Percentiles rank a stretch among this genome's conserved stretches.
phyloP scores from a whole-genome alignment of 1,140 invertebrate species.

The Sitodiplosis mosellana region DNA sequence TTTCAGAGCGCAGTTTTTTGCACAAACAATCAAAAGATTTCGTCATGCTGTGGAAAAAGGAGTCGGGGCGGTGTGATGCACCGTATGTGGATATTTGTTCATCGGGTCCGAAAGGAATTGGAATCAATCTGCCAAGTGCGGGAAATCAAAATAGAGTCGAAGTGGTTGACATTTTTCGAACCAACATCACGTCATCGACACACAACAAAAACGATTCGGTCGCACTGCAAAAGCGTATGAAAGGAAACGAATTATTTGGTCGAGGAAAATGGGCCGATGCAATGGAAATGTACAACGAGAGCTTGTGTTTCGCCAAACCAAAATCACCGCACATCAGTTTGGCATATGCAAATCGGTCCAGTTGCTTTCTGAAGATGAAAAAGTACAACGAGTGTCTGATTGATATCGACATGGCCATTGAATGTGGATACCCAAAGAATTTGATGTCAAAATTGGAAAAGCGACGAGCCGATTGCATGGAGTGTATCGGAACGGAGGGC shows the following conservation, averaged over 20 bases:
- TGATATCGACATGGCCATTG: conserved; percentile 1
- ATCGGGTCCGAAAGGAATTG: no score
- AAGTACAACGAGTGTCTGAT: neutral
- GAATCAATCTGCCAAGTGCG: no score
- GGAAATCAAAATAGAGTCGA: no score
- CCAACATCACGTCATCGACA: neutral
- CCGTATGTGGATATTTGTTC: no score
- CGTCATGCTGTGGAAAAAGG: no score
- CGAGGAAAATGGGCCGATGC: neutral
- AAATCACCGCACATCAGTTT: neutral
- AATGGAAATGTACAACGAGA: conserved; percentile 1
- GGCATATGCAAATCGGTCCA: conserved; percentile 2
- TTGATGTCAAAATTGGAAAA: neutral
- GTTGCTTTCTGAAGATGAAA: neutral
- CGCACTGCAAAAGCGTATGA: neutral
- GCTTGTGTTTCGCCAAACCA: conserved; percentile 1
- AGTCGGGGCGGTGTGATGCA: no score
- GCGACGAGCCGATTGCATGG: neutral
- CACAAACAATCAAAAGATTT: no score
- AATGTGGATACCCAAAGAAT: neutral
- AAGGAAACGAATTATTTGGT: neutral
- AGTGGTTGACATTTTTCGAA: no score
- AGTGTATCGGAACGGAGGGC: neutral
- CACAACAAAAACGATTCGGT: neutral
- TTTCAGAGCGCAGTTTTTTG: no score